These are phyloP conservation scores for Acanthopagrus latus DNA, from an alignment of 2,797 vertebrate species.

Conservation along the genomic window DNA sequence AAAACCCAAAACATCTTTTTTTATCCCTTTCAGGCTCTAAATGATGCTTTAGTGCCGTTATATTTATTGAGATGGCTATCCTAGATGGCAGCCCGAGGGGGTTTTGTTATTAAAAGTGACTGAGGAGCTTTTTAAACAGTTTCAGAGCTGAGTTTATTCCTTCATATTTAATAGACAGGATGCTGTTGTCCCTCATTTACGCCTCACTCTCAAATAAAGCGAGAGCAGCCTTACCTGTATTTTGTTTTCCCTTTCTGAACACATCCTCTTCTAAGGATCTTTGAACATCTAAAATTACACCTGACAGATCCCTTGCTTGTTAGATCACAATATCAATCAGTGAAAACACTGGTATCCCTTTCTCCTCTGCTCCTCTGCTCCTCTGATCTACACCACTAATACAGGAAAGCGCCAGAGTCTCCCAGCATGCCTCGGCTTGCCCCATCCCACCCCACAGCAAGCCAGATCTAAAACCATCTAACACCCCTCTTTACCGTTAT, in stretches of 20 bases:
- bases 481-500: constrained; percentile 56
- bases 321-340: constrained; percentile 76
- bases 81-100: too few species aligned
- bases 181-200: constrained; percentile 1
- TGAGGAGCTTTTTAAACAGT: not conserved
- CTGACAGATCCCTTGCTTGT: constrained; percentile 56
- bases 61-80: too few species aligned
- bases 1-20: too few species aligned
- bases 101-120: not conserved
- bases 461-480: constrained; percentile 63
- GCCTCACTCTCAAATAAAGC: constrained; percentile 4
- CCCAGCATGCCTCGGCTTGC: constrained; percentile 71
- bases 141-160: too few species aligned
- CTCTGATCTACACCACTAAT: constrained; percentile 65
- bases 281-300: constrained; percentile 75
- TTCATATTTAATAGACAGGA: constrained; percentile 17
- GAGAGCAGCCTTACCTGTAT: constrained; percentile 21
- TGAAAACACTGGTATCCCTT: constrained; percentile 78
- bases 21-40: too few species aligned
- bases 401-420: constrained; percentile 44
- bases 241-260: constrained; percentile 54
- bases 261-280: constrained; percentile 62
- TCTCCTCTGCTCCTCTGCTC: constrained; percentile 25
- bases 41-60: too few species aligned
- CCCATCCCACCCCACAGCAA: constrained; percentile 60